Evolutionary conservation across 53 echinoderm and acorn worm species (phyloP), one percentile per base, ranked within the genome.

Genomic region (Paracentrotus lividus): DNA sequence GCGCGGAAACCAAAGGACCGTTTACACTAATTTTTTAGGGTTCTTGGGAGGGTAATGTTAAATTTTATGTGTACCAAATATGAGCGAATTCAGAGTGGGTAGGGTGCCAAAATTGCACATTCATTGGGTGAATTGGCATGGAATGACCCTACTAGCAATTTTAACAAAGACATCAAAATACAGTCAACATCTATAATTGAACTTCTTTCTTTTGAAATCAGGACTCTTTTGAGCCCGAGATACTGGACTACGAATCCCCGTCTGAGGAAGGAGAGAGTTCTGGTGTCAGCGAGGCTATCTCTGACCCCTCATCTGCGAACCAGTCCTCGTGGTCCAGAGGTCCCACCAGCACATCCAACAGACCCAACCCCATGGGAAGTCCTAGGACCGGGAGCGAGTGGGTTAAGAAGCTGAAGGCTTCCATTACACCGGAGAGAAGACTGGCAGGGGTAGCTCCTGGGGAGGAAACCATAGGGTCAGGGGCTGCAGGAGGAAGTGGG

Each of bases 361-460:
- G 34, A 38, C 66, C 59, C 43, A 32, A 52, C 88, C 36, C 78
- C 51, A 29, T 51, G n/a, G 90, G 59, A n/a, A 95, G 93, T 40
- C 94, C 94, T 42, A 75, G 85, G n/a, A 93, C 94, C 13, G 93
- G 96, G n/a, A 96, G 94, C 42, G 94, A 96, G 54, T 96, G 96
- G 96, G 92, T 96, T 0, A 94, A 93, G 45, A 94, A 87, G 67
- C 84, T 96, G 29, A 92, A 94, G 88, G 56, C 42, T 2, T 31
- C 92, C n/a, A 36, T 57, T 59, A 92, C 81, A 3, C 78, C 92
- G 0, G 81, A 92, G 58, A 91, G 56, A 21, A 75, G 26, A 47
- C 4, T 26, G 7, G 90, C 20, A 6, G 26, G 88, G n/a, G 76
- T 68, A 58, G n/a, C n/a, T n/a, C n/a, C n/a, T n/a, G 54, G 61